Evolutionary conservation across 2,113 vertebrate species (phyloP).

Genomic region (Stegostoma tigrinum): DNA sequence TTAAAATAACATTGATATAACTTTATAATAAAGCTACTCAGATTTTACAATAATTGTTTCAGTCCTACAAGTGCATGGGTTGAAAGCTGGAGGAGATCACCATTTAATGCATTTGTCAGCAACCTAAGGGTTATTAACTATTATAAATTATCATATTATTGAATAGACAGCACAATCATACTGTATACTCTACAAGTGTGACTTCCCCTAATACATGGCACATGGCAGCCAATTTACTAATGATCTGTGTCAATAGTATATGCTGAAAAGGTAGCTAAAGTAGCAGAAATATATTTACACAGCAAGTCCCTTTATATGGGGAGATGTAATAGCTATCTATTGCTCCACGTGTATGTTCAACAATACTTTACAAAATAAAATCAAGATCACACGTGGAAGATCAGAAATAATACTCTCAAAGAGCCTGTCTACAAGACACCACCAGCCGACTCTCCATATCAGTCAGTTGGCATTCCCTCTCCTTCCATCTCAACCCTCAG

Average conservation of each 20-base stretch:
- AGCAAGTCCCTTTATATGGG: not conserved
- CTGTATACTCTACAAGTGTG: not conserved
- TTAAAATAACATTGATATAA: too few relatives aligned
- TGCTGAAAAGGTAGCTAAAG: not conserved
- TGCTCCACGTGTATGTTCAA: not conserved
- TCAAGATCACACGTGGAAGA: not conserved
- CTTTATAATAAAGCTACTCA: too few relatives aligned
- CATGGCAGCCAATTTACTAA: not conserved
- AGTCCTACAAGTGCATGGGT: not conserved
- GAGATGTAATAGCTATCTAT: not conserved
- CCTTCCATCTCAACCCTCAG: not conserved
- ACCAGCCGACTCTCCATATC: not conserved
- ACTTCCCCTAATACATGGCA: not conserved
- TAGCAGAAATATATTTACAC: not conserved
- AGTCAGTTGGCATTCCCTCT: not conserved
- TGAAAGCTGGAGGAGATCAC: not conserved
- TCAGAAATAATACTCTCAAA: not conserved
- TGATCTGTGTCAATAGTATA: not conserved
- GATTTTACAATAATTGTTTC: not conserved
- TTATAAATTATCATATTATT: not conserved
- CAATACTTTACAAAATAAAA: not conserved
- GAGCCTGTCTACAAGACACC: not conserved
- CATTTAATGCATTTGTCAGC: not conserved
- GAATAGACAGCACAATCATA: not conserved
- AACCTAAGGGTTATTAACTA: not conserved